A percentile compares a stretch with the other conserved stretches of the same genome.
These are phyloP conservation scores for Nicator chloris DNA, from an alignment of 2,113 vertebrate species.

Conservation along the genomic window DNA sequence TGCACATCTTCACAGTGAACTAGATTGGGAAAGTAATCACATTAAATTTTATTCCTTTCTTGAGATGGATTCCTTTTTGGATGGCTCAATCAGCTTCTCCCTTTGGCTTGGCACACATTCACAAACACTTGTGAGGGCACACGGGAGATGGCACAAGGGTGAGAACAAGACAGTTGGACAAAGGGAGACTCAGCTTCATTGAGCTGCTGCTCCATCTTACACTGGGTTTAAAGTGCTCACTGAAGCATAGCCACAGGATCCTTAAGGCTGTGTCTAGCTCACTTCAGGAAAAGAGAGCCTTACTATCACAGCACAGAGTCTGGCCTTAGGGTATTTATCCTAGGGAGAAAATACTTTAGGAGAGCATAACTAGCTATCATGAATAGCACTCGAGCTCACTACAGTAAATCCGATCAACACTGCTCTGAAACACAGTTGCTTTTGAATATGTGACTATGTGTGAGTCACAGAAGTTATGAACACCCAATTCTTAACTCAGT, in stretches of 20 bases:
- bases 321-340: neutral
- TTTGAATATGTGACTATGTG: neutral
- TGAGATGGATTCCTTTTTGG: neutral
- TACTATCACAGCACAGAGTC: neutral
- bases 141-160: neutral
- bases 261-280: neutral
- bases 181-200: neutral
- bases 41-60: neutral
- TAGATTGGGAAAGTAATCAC: neutral
- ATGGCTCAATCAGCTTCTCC: neutral
- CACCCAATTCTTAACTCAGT: neutral
- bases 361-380: neutral
- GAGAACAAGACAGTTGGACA: neutral
- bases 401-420: neutral
- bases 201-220: neutral
- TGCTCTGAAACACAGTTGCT: neutral
- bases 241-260: neutral
- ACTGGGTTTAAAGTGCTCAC: neutral
- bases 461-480: neutral
- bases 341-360: neutral
- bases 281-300: neutral
- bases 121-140: neutral
- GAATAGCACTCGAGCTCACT: neutral
- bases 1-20: neutral
- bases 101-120: neutral